A percentile compares a stretch with the other conserved stretches of the same genome.
Evolutionary conservation across 2,888 invertebrate species (phyloP).

Genomic region (Pteria penguin): DNA sequence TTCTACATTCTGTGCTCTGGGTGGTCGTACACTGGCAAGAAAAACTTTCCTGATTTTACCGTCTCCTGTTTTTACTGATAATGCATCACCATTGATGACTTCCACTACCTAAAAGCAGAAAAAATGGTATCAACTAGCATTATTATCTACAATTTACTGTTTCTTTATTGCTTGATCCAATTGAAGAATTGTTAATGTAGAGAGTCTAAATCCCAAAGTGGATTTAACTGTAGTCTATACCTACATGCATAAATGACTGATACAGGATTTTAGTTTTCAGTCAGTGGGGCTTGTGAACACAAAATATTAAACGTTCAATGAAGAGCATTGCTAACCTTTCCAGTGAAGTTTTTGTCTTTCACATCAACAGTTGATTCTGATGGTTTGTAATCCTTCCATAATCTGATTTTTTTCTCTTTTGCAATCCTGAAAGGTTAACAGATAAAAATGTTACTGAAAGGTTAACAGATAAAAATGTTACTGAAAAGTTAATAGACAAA

Average conservation of each 20-base stretch:
- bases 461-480: neutral
- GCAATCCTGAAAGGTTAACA: conserved; percentile 84
- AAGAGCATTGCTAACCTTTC: conserved; percentile 65
- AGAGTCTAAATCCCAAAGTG: too few relatives aligned
- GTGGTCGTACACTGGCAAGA: conserved; percentile 96
- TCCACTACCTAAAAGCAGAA: conserved; percentile 84
- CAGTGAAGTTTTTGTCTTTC: conserved; percentile 76
- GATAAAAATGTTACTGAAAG: conserved; percentile 1
- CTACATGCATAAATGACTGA: neutral
- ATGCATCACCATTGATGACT: conserved; percentile 95
- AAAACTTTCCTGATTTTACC: conserved; percentile 93
- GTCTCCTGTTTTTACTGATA: conserved; percentile 90
- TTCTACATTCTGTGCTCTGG: conserved; percentile 82
- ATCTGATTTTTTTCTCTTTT: conserved; percentile 90
- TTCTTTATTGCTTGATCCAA: too few relatives aligned
- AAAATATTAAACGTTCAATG: too few relatives aligned
- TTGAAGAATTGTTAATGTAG: too few relatives aligned
- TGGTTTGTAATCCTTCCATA: conserved; percentile 95
- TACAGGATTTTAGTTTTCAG: neutral
- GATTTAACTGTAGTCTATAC: neutral
- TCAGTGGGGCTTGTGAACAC: too few relatives aligned
- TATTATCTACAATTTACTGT: too few relatives aligned
- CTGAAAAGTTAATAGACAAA: neutral
- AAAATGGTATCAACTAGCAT: too few relatives aligned
- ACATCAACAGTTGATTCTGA: conserved; percentile 66